These are phyloP conservation scores for Mechanitis messenoides DNA, from an alignment of 2,888 invertebrate genomes.

Conservation along the genomic window DNA sequence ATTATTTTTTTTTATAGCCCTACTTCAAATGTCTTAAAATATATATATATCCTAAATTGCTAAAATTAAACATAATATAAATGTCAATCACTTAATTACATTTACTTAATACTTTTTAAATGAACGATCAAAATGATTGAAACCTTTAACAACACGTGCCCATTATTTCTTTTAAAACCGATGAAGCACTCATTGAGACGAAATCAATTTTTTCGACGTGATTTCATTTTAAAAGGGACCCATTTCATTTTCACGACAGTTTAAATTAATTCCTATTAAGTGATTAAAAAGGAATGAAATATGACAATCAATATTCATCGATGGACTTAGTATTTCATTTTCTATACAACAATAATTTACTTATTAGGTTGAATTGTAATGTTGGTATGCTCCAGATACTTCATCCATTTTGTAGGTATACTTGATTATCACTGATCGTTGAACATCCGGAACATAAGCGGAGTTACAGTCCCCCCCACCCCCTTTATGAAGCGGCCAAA, in stretches of 20 bases:
- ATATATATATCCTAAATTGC: too few relatives aligned
- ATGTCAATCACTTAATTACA: neutral
- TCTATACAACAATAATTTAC: neutral
- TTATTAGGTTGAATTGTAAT: neutral
- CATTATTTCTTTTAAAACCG: slow-evolving; percentile 18
- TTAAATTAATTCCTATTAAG: slow-evolving; percentile 37
- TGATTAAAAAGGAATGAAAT: slow-evolving; percentile 15
- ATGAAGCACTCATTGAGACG: slow-evolving; percentile 44
- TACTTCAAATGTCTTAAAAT: too few relatives aligned
- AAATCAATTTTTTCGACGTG: slow-evolving; percentile 44
- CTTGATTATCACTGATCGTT: too few relatives aligned
- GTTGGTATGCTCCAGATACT: too few relatives aligned
- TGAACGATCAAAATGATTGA: neutral
- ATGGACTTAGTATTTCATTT: slow-evolving; percentile 1
- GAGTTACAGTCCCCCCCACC: too few relatives aligned
- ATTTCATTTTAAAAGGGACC: slow-evolving; percentile 42
- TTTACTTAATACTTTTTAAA: neutral
- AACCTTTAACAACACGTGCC: neutral
- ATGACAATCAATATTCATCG: slow-evolving; percentile 27
- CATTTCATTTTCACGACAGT: slow-evolving; percentile 44
- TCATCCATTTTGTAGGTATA: too few relatives aligned
- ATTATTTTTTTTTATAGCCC: too few relatives aligned
- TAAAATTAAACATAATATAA: neutral
- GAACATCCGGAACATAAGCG: too few relatives aligned
- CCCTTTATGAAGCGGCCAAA: too few relatives aligned